A percentile compares a stretch with the other conserved stretches of the same genome.
These are phyloP conservation scores for Noctua comes DNA, from an alignment of 2,888 invertebrate genomes.

Conservation along the genomic window DNA sequence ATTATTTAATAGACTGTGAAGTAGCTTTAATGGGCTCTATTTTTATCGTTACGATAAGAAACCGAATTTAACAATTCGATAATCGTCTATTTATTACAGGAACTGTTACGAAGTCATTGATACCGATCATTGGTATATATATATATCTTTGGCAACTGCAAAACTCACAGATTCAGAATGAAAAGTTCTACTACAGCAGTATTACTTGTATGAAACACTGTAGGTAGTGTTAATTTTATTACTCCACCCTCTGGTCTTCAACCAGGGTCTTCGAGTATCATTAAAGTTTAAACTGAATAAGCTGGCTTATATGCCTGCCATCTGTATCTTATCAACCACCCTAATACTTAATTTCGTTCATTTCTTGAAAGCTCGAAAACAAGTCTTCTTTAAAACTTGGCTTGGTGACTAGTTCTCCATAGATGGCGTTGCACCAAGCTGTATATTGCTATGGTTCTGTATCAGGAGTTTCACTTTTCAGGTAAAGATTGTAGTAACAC, in stretches of 20 bases:
- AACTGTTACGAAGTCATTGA: background rate
- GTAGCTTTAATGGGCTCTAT: background rate
- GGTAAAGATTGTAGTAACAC: background rate
- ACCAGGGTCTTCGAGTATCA: background rate
- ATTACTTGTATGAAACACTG: background rate
- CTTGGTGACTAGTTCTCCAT: background rate
- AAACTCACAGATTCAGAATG: background rate
- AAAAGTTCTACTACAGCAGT: background rate
- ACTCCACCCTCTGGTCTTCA: background rate
- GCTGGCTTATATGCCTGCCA: constrained; percentile 1
- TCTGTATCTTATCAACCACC: background rate
- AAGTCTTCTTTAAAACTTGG: too few species aligned
- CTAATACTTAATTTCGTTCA: background rate
- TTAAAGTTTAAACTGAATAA: background rate
- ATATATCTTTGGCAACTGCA: too few species aligned
- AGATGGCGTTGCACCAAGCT: constrained; percentile 14
- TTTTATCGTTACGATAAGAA: background rate
- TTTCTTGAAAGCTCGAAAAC: constrained; percentile 3
- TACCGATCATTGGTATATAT: background rate
- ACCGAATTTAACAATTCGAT: background rate
- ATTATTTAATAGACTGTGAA: background rate
- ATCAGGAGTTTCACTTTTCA: background rate
- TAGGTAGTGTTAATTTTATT: background rate
- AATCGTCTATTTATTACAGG: background rate
- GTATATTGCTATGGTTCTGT: background rate